Evolutionary conservation across 2,888 invertebrate species (phyloP).

Genomic region (Anorthoa munda): DNA sequence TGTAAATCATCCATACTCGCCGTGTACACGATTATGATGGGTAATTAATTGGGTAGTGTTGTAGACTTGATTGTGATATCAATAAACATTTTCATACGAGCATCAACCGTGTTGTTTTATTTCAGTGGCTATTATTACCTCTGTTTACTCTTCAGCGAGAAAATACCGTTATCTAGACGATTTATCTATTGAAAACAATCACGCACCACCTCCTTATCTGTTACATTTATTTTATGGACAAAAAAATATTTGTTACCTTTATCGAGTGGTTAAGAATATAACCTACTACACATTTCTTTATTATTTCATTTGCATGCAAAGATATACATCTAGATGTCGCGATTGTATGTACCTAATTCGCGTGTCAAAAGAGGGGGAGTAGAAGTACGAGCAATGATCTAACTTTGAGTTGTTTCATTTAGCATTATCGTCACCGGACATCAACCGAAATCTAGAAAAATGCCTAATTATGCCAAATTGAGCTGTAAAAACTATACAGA

Average conservation of each 20-base stretch:
- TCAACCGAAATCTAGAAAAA: too few species aligned
- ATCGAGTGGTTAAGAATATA: neutral
- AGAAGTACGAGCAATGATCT: too few species aligned
- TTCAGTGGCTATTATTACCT: conserved; percentile 35
- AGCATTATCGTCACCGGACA: too few species aligned
- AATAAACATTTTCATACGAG: conserved; percentile 91
- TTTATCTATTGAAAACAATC: conserved; percentile 46
- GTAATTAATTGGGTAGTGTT: conserved; percentile 87
- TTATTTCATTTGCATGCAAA: neutral
- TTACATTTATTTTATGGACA: conserved; percentile 17
- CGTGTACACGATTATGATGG: conserved; percentile 85
- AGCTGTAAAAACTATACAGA: too few species aligned
- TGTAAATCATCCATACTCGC: conserved; percentile 85
- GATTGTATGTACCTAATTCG: too few species aligned
- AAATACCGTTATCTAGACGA: conserved; percentile 6
- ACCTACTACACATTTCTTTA: too few species aligned
- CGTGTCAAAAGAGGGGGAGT: too few species aligned
- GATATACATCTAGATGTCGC: too few species aligned
- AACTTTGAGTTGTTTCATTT: too few species aligned
- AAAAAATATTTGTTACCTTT: conserved; percentile 15
- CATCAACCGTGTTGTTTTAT: conserved; percentile 79
- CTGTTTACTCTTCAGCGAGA: conserved; percentile 6
- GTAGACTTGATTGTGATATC: conserved; percentile 91
- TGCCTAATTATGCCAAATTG: too few species aligned
- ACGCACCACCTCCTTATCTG: conserved; percentile 28